Conservation (phyloP, 2,888 invertebrate species). For the Cerastoderma edule region DNA sequence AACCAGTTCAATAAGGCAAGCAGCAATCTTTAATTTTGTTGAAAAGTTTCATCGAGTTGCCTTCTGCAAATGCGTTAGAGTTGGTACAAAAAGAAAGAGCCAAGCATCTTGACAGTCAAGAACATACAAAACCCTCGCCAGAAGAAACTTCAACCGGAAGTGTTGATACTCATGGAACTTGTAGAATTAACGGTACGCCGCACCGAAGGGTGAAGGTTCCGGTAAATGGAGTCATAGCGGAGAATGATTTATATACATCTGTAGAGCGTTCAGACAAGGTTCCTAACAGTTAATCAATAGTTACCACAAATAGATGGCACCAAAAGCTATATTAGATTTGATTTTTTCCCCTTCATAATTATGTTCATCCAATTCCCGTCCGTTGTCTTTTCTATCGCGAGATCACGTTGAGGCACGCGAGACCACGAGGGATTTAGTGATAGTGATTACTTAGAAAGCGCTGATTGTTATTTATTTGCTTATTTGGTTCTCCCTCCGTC, state of each 20-base stretch:
- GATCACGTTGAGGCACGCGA: neutral
- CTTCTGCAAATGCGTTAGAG: too few relatives aligned
- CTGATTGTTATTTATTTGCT: slow-evolving; percentile 16
- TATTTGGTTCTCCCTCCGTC: too few relatives aligned
- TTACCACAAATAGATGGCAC: slow-evolving; percentile 49
- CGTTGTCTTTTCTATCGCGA: slow-evolving; percentile 4
- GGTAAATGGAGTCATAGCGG: slow-evolving; percentile 34
- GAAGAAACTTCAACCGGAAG: too few relatives aligned
- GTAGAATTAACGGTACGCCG: too few relatives aligned
- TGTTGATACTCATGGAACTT: too few relatives aligned
- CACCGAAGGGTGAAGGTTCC: slow-evolving; percentile 9
- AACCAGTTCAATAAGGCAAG: too few relatives aligned
- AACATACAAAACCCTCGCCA: too few relatives aligned
- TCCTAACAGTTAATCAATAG: slow-evolving; percentile 54
- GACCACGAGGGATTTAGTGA: too few relatives aligned
- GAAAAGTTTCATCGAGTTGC: too few relatives aligned
- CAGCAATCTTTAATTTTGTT: too few relatives aligned
- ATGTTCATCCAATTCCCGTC: slow-evolving; percentile 3
- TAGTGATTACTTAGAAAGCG: slow-evolving; percentile 9
- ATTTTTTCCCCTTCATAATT: slow-evolving; percentile 33
- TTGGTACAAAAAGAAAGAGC: too few relatives aligned
- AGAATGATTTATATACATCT: slow-evolving; percentile 44
- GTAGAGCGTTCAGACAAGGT: slow-evolving; percentile 39
- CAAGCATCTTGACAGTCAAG: too few relatives aligned
- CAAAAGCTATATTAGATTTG: slow-evolving; percentile 57